phyloP scores from a whole-genome alignment of 2,797 vertebrate genomes.

The Labeo calbasu region DNA sequence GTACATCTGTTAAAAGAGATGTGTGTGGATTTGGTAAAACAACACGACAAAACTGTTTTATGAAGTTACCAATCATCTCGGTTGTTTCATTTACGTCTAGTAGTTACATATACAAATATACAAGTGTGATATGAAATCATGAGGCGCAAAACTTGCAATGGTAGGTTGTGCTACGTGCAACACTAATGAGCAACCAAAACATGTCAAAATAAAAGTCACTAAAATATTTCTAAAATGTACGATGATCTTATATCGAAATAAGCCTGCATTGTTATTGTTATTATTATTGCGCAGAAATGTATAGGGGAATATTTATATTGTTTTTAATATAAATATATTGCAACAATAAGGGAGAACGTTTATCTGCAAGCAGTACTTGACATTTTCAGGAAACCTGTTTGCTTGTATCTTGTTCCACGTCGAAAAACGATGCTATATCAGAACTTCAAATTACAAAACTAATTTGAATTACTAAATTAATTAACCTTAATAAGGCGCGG shows the following conservation, averaged over 20 bases:
- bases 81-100: not conserved
- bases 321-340: not conserved
- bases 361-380: not conserved
- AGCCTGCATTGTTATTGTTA: not conserved
- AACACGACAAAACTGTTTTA: constrained; percentile 11
- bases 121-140: not conserved
- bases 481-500: no score
- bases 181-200: not conserved
- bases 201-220: constrained; percentile 44
- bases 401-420: not conserved
- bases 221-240: not conserved
- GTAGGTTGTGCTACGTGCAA: not conserved
- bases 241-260: not conserved
- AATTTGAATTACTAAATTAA: not conserved
- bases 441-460: not conserved
- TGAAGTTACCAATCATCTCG: not conserved
- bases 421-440: not conserved
- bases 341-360: not conserved
- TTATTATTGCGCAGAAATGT: not conserved
- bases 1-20: not conserved
- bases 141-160: not conserved
- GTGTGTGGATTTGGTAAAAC: not conserved
- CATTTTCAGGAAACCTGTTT: not conserved
- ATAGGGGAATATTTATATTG: not conserved
- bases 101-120: not conserved